Percentiles rank a stretch among this genome's conserved stretches.
Conservation (phyloP, 35 echinoderm and acorn worm genomes). For the Ophioderma brevispina region DNA sequence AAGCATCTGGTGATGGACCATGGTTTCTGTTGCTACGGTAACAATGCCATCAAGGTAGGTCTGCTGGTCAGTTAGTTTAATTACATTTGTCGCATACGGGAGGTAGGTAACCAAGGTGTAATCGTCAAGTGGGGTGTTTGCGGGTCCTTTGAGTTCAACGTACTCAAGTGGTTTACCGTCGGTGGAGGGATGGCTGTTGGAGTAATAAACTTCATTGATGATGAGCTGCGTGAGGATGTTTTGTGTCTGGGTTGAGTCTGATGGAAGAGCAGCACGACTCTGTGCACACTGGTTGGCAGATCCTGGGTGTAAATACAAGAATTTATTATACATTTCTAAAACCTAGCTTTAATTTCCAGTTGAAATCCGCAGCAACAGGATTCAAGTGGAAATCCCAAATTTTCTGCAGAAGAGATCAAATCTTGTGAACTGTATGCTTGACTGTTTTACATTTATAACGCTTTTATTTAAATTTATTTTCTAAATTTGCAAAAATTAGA, state of each 20-base stretch:
- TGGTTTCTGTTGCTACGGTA: constrained; percentile 40
- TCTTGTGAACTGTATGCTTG: no score
- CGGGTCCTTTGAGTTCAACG: constrained; percentile 73
- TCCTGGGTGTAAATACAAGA: constrained; percentile 23
- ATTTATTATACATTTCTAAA: no score
- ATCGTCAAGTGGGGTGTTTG: constrained; percentile 36
- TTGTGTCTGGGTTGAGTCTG: background rate
- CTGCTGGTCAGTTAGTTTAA: background rate
- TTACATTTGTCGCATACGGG: background rate
- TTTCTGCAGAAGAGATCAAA: no score
- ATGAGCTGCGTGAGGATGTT: constrained; percentile 20
- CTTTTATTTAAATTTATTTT: no score
- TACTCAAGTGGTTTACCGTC: constrained; percentile 26
- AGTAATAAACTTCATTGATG: constrained; percentile 76
- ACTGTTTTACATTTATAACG: no score
- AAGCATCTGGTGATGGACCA: constrained; percentile 30
- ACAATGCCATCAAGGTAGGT: constrained; percentile 35
- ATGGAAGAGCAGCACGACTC: constrained; percentile 41
- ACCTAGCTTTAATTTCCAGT: no score
- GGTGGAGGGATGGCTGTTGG: constrained; percentile 19
- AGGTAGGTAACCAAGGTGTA: constrained; percentile 35
- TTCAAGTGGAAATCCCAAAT: no score
- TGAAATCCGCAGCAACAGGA: no score
- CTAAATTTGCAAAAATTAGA: no score
- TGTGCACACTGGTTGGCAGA: constrained; percentile 41